phyloP scores from a whole-genome alignment of 2,113 vertebrate species.

The Bujurquina vittata region DNA sequence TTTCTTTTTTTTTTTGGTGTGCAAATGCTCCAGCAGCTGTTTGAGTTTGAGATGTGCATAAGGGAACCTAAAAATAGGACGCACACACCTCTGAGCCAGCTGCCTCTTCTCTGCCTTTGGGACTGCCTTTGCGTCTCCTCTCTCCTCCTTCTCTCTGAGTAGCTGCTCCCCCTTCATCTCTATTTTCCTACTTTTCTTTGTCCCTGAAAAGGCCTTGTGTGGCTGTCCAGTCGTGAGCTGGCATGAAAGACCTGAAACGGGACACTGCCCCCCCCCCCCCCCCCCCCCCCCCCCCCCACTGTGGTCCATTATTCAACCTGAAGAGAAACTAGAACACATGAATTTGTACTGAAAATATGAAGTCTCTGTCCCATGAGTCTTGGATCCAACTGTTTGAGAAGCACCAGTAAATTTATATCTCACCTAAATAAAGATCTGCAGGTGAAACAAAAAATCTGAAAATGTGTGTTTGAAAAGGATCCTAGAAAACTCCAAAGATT shows the following conservation, averaged over 20 bases:
- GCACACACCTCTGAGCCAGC: constrained; percentile 75
- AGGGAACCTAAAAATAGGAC: constrained; percentile 79
- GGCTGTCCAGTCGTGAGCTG: constrained; percentile 33
- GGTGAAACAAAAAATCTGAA: constrained; percentile 5
- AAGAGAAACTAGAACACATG: constrained; percentile 55
- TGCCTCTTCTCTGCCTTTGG: constrained; percentile 73
- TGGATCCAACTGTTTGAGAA: constrained; percentile 37
- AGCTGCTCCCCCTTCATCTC: constrained; percentile 22
- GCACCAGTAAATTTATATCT: constrained; percentile 14
- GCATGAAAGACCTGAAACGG: constrained; percentile 49
- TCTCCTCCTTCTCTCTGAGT: constrained; percentile 18
- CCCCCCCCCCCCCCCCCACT: constrained; percentile 18
- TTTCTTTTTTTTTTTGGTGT: constrained; percentile 31
- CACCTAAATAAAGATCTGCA: constrained; percentile 28
- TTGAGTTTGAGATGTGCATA: constrained; percentile 67
- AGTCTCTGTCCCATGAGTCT: constrained; percentile 24
- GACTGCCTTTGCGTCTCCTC: constrained; percentile 54
- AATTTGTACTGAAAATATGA: constrained; percentile 30
- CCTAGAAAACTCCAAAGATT: constrained; percentile 19
- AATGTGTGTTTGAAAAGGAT: not conserved
- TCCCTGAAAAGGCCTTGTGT: constrained; percentile 55
- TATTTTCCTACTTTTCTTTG: constrained; percentile 32
- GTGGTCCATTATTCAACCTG: constrained; percentile 48
- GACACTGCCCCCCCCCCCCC: constrained; percentile 37
- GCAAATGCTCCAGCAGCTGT: constrained; percentile 74